phyloP scores from a whole-genome alignment of 2,888 invertebrate genomes.

The Lepas anatifera region DNA sequence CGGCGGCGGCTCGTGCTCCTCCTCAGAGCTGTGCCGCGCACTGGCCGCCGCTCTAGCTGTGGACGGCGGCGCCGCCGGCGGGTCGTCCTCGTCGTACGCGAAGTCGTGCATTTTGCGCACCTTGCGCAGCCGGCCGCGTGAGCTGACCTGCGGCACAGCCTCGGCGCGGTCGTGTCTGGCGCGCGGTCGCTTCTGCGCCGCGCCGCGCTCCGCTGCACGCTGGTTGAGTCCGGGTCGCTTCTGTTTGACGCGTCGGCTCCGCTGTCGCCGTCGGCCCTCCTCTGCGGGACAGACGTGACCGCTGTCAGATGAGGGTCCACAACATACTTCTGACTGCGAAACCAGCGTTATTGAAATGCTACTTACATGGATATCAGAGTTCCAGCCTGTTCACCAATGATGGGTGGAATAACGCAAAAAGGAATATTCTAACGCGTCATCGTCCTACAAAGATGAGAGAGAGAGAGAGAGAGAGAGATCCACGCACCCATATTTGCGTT shows the following conservation, averaged over 20 bases:
- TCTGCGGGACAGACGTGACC: not conserved
- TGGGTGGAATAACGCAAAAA: no score
- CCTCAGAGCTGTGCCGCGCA: no score
- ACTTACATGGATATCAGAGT: no score
- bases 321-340: not conserved
- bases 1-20: not conserved
- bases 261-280: not conserved
- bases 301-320: not conserved
- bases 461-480: no score
- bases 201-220: slow-evolving; percentile 19
- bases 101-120: slow-evolving; percentile 23
- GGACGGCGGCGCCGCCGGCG: not conserved
- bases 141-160: slow-evolving; percentile 16
- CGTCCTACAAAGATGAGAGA: no score
- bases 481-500: no score
- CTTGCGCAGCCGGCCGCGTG: slow-evolving; percentile 22
- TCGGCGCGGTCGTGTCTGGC: slow-evolving; percentile 12
- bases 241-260: not conserved
- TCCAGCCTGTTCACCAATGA: no score
- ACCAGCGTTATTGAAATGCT: not conserved
- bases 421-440: no score
- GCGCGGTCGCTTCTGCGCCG: not conserved
- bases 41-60: no score
- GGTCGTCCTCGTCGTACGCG: not conserved
- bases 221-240: slow-evolving; percentile 8